Evolutionary conservation across 2,888 invertebrate genomes (phyloP).

Genomic region (Galerucella nymphaeae): DNA sequence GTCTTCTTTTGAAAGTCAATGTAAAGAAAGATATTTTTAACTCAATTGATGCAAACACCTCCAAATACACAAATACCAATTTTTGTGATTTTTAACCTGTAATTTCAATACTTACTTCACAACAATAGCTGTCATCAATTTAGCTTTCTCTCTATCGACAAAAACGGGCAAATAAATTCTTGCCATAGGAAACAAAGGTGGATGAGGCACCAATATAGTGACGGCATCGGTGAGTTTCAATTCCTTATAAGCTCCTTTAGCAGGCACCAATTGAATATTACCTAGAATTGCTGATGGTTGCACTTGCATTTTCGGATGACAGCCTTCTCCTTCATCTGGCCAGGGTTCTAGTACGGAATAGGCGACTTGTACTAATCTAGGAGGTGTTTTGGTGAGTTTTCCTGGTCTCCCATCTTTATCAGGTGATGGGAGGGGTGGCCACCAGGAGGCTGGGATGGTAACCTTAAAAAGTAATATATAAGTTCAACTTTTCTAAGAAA

Average conservation of each 20-base stretch:
- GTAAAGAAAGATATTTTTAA: too few relatives aligned
- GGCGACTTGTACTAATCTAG: conserved; percentile 81
- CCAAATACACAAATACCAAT: too few relatives aligned
- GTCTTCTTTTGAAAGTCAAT: too few relatives aligned
- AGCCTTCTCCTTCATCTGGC: conserved; percentile 73
- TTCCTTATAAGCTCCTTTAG: conserved; percentile 85
- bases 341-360: conserved; percentile 91
- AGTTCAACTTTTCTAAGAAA: too few relatives aligned
- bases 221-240: conserved; percentile 85
- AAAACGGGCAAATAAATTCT: conserved; percentile 92
- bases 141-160: conserved; percentile 77
- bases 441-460: conserved; percentile 91
- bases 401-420: conserved; percentile 70
- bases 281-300: conserved; percentile 70
- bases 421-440: conserved; percentile 79
- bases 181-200: conserved; percentile 89
- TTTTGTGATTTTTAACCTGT: too few relatives aligned
- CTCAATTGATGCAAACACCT: too few relatives aligned
- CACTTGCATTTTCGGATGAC: conserved; percentile 80
- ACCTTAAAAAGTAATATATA: too few relatives aligned
- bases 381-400: conserved; percentile 68
- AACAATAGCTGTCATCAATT: conserved; percentile 80
- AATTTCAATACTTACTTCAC: conserved; percentile 75
- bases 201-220: conserved; percentile 87
- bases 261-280: conserved; percentile 78